Evolutionary conservation across 2,888 invertebrate genomes (phyloP).

Genomic region (Acheta domesticus): DNA sequence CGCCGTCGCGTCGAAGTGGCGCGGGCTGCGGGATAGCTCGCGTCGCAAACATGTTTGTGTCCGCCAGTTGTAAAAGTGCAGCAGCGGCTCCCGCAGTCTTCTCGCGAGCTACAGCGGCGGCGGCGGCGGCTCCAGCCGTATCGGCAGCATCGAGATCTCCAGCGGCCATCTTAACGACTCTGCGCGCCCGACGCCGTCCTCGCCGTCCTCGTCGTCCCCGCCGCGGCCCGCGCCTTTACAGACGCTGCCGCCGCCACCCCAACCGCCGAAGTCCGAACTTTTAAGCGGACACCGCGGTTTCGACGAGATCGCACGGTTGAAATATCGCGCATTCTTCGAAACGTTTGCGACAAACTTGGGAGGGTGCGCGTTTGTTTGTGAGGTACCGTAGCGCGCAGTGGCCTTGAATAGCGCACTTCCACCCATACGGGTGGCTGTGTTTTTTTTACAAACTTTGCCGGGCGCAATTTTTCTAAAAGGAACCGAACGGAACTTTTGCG

Average conservation of each 20-base stretch:
- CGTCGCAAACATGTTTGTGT: constrained; percentile 18
- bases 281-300: not conserved
- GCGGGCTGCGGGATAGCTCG: not conserved
- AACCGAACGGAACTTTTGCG: not conserved
- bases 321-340: not conserved
- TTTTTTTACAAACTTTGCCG: not conserved
- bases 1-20: not conserved
- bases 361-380: not conserved
- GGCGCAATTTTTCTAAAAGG: not conserved
- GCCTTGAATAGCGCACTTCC: not conserved
- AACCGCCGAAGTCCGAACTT: not conserved
- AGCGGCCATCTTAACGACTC: not conserved
- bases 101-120: not conserved
- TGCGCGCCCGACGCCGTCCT: not conserved
- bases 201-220: not conserved
- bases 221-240: not conserved
- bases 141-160: not conserved
- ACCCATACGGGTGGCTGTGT: not conserved
- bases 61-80: not conserved
- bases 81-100: not conserved
- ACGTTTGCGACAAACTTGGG: not conserved
- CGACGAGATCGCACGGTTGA: not conserved
- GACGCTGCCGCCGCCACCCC: not conserved
- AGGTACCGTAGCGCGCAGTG: not conserved
- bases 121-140: not conserved